A percentile compares a stretch with the other conserved stretches of the same genome.
phyloP scores from a whole-genome alignment of 1,140 invertebrate species.

The Lordiphosa stackelbergi region DNA sequence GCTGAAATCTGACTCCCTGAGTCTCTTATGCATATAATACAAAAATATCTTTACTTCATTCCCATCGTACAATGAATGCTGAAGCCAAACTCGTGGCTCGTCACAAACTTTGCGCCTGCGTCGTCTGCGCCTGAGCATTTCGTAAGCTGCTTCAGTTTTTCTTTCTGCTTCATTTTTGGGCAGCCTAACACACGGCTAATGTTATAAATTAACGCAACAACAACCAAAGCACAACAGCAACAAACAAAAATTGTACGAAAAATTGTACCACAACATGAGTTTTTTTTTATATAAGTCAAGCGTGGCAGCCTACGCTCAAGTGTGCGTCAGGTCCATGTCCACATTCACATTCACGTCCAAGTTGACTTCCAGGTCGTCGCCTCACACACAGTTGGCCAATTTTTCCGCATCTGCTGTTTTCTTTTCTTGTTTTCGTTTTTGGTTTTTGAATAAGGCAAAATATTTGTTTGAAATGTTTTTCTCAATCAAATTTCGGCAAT shows the following conservation, averaged over 20 bases:
- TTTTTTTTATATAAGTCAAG: slow-evolving; percentile 63
- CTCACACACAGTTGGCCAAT: slow-evolving; percentile 46
- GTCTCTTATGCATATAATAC: too few species aligned
- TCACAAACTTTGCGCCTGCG: slow-evolving; percentile 24
- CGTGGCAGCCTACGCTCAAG: slow-evolving; percentile 52
- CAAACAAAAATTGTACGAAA: slow-evolving; percentile 34
- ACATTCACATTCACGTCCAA: slow-evolving; percentile 55
- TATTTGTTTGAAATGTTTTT: slow-evolving; percentile 18
- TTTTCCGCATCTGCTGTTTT: slow-evolving; percentile 61
- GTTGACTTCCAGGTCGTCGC: slow-evolving; percentile 58
- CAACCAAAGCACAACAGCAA: slow-evolving; percentile 17
- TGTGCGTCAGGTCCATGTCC: slow-evolving; percentile 41
- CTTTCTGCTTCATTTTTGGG: slow-evolving; percentile 45
- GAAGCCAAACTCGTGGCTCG: slow-evolving; percentile 18
- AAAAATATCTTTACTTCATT: too few species aligned
- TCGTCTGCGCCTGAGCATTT: slow-evolving; percentile 21
- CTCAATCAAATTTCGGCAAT: slow-evolving; percentile 18
- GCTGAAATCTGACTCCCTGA: too few species aligned
- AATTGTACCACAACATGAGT: slow-evolving; percentile 52
- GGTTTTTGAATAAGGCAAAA: slow-evolving; percentile 5
- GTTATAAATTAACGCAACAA: slow-evolving; percentile 59
- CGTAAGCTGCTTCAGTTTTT: slow-evolving; percentile 49
- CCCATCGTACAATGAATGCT: neutral
- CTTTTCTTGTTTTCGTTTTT: slow-evolving; percentile 33
- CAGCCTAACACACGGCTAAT: slow-evolving; percentile 38